A percentile compares a stretch with the other conserved stretches of the same genome.
Conservation (phyloP, 2,113 vertebrate genomes). For the Phocoena sinus region DNA sequence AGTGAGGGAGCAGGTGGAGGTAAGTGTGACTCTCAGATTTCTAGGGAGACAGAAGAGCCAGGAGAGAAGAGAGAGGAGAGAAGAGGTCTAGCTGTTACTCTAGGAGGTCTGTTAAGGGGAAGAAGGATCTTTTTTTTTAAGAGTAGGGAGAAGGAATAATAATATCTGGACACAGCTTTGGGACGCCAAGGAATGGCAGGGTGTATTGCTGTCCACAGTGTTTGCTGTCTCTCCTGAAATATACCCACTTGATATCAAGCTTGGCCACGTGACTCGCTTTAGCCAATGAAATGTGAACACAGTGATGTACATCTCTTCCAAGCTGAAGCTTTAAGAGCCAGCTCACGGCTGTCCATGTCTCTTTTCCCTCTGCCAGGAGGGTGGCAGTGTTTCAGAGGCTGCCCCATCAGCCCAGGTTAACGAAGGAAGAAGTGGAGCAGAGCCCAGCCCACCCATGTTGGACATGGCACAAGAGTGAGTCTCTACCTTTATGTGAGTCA, state of each 20-base stretch:
- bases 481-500: not conserved
- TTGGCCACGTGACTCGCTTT: not conserved
- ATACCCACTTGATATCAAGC: no score
- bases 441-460: not conserved
- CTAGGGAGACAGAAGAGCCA: not conserved
- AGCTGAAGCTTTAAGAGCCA: not conserved
- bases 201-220: not conserved
- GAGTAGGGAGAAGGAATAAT: not conserved
- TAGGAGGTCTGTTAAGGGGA: not conserved
- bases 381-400: not conserved
- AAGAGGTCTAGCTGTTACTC: not conserved
- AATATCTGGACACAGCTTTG: not conserved
- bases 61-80: not conserved
- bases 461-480: fast-evolving
- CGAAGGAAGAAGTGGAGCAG: not conserved
- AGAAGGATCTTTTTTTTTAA: not conserved
- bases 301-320: not conserved
- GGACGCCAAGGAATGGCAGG: not conserved
- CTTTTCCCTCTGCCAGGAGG: not conserved
- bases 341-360: not conserved
- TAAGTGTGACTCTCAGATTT: not conserved
- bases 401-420: not conserved
- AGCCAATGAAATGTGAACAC: not conserved
- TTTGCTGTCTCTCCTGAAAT: not conserved
- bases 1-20: not conserved